Percentiles rank a stretch among this genome's conserved stretches.
phyloP scores from a whole-genome alignment of 2,797 vertebrate species.

The Alca torda region DNA sequence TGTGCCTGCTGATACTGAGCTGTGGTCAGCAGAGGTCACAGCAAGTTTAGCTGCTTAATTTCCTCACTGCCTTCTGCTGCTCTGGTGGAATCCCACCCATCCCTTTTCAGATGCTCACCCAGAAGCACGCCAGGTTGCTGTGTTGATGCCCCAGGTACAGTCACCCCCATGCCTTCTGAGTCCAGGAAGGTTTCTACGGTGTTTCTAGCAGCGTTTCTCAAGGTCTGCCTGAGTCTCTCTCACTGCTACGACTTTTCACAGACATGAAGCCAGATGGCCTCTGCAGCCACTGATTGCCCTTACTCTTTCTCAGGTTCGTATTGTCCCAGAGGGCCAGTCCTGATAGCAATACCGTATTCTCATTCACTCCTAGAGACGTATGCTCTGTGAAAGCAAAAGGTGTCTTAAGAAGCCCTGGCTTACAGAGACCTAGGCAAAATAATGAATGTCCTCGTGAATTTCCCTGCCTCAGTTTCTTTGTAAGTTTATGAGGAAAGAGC shows the following conservation, averaged over 20 bases:
- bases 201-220: neutral
- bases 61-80: neutral
- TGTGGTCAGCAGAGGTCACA: neutral
- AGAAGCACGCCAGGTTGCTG: accelerated
- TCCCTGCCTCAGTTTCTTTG: neutral
- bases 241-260: neutral
- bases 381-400: neutral
- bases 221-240: neutral
- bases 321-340: neutral
- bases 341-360: neutral
- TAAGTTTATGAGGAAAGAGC: neutral
- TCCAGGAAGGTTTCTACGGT: neutral
- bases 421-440: neutral
- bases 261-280: neutral
- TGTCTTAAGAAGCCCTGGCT: neutral
- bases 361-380: neutral
- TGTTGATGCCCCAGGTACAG: neutral
- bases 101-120: neutral
- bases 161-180: neutral
- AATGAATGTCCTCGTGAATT: neutral
- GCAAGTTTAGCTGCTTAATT: neutral
- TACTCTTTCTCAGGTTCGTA: neutral
- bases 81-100: neutral
- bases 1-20: neutral
- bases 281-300: neutral